Percentiles rank a stretch among this genome's conserved stretches.
These are phyloP conservation scores for Aradus depressus DNA, from an alignment of 2,888 invertebrate genomes.

Conservation along the genomic window DNA sequence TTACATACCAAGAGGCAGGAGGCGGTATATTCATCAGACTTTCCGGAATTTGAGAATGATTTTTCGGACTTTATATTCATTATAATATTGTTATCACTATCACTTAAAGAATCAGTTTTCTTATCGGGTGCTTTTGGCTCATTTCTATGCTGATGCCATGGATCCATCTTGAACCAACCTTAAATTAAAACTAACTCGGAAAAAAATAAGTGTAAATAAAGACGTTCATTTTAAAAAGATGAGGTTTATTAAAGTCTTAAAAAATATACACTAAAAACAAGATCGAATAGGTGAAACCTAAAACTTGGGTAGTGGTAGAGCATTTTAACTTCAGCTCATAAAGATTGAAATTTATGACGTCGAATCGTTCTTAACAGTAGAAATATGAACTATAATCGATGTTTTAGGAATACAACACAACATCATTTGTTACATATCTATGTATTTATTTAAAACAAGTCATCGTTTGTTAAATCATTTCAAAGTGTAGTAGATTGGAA, in stretches of 20 bases:
- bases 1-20: slow-evolving; percentile 9
- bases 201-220: no score
- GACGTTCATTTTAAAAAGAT: no score
- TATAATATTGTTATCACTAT: slow-evolving; percentile 18
- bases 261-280: no score
- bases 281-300: no score
- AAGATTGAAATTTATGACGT: slow-evolving; percentile 24
- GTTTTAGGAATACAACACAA: no score
- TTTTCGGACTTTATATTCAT: slow-evolving; percentile 12
- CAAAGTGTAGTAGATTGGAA: no score
- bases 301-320: no score
- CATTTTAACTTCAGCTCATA: slow-evolving; percentile 23
- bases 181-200: neutral
- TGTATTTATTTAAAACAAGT: no score
- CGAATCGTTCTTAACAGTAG: slow-evolving; percentile 24
- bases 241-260: no score
- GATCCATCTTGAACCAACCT: slow-evolving; percentile 51
- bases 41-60: slow-evolving; percentile 4
- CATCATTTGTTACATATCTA: no score
- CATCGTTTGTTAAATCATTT: no score
- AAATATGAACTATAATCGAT: no score
- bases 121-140: slow-evolving; percentile 66
- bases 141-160: slow-evolving; percentile 64
- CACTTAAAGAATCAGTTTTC: slow-evolving; percentile 39
- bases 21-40: slow-evolving; percentile 2